Evolutionary conservation across 2,888 invertebrate species (phyloP).

Genomic region (Plusia festucae): DNA sequence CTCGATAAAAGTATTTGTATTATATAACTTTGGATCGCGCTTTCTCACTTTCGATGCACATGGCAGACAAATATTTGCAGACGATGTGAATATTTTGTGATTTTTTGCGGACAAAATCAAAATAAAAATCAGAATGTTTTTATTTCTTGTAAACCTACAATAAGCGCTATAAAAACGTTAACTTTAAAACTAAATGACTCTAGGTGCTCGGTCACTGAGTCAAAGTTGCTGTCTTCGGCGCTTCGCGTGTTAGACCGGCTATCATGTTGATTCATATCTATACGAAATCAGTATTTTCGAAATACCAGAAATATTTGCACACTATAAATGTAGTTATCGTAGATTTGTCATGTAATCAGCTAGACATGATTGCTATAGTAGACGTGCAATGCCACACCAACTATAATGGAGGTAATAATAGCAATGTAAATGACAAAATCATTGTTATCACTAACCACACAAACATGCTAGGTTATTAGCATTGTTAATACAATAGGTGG

Average conservation of each 20-base stretch:
- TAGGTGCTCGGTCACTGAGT: too few relatives aligned
- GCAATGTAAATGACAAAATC: conserved; percentile 7
- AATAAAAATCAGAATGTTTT: too few relatives aligned
- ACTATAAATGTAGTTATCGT: neutral
- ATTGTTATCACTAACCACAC: conserved; percentile 9
- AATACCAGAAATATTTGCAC: neutral
- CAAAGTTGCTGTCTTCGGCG: too few relatives aligned
- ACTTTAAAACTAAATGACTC: too few relatives aligned
- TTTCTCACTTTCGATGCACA: neutral
- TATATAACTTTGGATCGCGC: neutral
- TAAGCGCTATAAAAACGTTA: too few relatives aligned
- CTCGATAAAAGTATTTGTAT: neutral
- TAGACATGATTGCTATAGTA: neutral
- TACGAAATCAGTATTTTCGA: neutral
- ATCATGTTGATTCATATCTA: neutral
- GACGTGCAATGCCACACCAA: neutral
- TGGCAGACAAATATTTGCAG: neutral
- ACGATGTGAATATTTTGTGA: neutral
- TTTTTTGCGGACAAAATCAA: too few relatives aligned
- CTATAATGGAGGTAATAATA: conserved; percentile 7
- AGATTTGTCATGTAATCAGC: neutral
- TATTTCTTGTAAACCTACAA: too few relatives aligned
- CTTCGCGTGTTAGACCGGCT: neutral
- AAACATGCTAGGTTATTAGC: conserved; percentile 7
- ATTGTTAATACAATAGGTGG: conserved; percentile 5